phyloP scores from a whole-genome alignment of 1,140 invertebrate species.

The Calosoma granatense region DNA sequence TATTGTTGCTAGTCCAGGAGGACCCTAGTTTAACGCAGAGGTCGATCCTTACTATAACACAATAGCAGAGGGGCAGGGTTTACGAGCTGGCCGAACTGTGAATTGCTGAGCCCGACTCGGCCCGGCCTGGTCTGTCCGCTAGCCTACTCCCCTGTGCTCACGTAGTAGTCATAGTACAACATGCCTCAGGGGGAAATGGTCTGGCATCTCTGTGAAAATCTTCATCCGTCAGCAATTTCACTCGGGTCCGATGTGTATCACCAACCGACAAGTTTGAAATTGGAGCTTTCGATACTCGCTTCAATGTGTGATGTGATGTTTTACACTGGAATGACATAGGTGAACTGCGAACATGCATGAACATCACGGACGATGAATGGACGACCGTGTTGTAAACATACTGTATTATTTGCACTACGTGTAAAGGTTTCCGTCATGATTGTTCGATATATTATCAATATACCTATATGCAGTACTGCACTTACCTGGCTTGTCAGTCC shows the following conservation, averaged over 20 bases:
- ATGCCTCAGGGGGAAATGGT: neutral
- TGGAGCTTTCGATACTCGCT: neutral
- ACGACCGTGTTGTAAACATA: neutral
- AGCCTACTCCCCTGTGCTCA: too few relatives aligned
- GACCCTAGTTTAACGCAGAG: too few relatives aligned
- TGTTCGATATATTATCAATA: constrained; percentile 2
- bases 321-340: too few relatives aligned
- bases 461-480: neutral
- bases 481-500: neutral
- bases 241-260: neutral
- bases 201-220: neutral
- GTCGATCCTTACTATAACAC: too few relatives aligned
- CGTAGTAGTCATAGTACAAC: too few relatives aligned
- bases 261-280: neutral
- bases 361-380: neutral
- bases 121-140: too few relatives aligned
- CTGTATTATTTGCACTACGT: neutral
- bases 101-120: neutral
- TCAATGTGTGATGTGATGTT: neutral
- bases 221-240: neutral
- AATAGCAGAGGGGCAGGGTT: too few relatives aligned
- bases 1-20: too few relatives aligned
- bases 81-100: neutral
- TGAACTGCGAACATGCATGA: neutral
- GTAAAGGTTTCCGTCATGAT: neutral